Evolutionary conservation across 2,797 vertebrate species (phyloP).

Genomic region (Parambassis ranga): DNA sequence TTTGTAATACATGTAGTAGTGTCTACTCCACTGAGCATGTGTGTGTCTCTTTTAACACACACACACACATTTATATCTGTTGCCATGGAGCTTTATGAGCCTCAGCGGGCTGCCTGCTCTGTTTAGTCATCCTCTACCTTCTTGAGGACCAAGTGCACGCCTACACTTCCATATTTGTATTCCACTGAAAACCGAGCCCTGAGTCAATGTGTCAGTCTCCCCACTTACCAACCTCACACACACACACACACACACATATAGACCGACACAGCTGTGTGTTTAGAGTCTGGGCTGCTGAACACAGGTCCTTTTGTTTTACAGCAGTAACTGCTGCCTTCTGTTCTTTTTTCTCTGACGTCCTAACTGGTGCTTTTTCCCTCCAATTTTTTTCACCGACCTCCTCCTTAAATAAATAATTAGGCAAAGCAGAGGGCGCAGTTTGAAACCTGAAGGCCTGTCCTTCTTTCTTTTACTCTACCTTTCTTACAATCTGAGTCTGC

Average conservation of each 20-base stretch:
- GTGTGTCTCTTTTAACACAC: neutral
- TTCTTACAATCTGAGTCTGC: neutral
- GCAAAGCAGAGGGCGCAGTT: constrained; percentile 13
- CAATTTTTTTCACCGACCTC: constrained; percentile 25
- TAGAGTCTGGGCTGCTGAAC: constrained; percentile 57
- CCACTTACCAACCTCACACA: constrained; percentile 36
- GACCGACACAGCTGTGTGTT: constrained; percentile 40
- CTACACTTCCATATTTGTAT: constrained; percentile 49
- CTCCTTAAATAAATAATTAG: constrained; percentile 68
- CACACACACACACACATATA: constrained; percentile 10
- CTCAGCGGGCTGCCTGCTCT: constrained; percentile 17
- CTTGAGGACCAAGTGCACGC: constrained; percentile 13
- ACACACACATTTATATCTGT: constrained; percentile 17
- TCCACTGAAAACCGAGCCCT: constrained; percentile 47
- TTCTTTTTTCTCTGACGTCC: constrained; percentile 60
- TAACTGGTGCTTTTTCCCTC: constrained; percentile 33
- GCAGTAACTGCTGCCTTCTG: constrained; percentile 32
- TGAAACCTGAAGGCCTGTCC: neutral
- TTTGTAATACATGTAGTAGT: constrained; percentile 40
- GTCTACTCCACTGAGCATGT: constrained; percentile 39
- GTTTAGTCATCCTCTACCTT: constrained; percentile 27
- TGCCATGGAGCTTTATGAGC: constrained; percentile 36
- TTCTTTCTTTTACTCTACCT: neutral
- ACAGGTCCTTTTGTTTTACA: constrained; percentile 74
- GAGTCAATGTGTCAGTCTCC: constrained; percentile 53